phyloP scores from a whole-genome alignment of 2,797 vertebrate species.

The Myotis myotis region DNA sequence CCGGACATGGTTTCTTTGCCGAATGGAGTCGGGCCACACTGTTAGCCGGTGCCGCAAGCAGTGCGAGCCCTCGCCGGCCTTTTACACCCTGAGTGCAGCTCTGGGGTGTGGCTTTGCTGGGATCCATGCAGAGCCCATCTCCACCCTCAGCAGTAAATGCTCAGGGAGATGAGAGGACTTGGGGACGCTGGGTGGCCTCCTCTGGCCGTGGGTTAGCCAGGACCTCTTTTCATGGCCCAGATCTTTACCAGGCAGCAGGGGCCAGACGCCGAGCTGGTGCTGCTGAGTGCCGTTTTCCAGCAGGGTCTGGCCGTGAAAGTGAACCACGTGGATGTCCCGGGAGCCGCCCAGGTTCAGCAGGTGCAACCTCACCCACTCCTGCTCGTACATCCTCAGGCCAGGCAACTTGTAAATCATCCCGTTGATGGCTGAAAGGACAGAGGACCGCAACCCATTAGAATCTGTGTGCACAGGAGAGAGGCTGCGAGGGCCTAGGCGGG shows the following conservation, averaged over 20 bases:
- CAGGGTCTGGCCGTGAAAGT: slow-evolving; percentile 97
- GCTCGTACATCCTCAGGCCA: slow-evolving; percentile 93
- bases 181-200: background rate
- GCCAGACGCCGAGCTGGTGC: slow-evolving; percentile 90
- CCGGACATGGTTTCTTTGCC: background rate
- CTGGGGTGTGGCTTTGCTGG: background rate
- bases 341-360: slow-evolving; percentile 94
- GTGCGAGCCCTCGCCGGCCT: background rate
- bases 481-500: background rate
- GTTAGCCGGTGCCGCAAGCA: background rate
- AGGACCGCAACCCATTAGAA: background rate
- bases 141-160: background rate
- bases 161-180: background rate
- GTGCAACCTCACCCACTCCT: slow-evolving; percentile 91
- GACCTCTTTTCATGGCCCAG: background rate
- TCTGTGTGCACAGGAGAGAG: background rate
- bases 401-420: slow-evolving; percentile 92
- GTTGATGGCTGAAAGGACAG: slow-evolving; percentile 91
- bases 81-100: no score
- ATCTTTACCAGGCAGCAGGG: slow-evolving; percentile 92
- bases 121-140: background rate
- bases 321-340: slow-evolving; percentile 91
- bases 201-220: background rate
- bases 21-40: background rate
- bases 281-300: slow-evolving; percentile 86